phyloP scores from a whole-genome alignment of 2,113 vertebrate species.

The Saccopteryx leptura region DNA sequence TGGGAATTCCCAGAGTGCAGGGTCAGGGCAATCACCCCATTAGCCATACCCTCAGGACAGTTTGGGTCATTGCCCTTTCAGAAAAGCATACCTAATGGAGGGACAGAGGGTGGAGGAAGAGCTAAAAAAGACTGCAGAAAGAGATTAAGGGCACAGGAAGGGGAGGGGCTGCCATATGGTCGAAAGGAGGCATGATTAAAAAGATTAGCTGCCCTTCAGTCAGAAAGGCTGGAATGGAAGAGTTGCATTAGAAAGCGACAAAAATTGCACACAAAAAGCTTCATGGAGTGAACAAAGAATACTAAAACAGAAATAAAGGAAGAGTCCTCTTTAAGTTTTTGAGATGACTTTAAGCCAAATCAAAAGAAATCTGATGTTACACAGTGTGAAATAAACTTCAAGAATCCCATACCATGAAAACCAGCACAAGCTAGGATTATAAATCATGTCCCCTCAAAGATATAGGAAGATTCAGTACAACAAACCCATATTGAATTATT shows the following conservation, averaged over 20 bases:
- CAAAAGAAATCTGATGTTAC: conserved; percentile 62
- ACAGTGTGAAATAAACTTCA: conserved; percentile 1
- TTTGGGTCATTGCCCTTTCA: conserved; percentile 56
- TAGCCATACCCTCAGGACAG: conserved; percentile 30
- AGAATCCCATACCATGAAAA: conserved; percentile 20
- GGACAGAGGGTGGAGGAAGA: not conserved
- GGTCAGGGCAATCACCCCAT: conserved; percentile 43
- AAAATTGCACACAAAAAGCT: conserved; percentile 55
- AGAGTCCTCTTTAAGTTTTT: conserved; percentile 38
- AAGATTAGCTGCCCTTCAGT: conserved; percentile 70
- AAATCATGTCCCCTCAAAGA: not conserved
- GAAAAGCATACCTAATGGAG: conserved; percentile 23
- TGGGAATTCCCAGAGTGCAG: conserved; percentile 27
- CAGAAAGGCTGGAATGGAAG: conserved; percentile 12
- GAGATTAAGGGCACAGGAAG: conserved; percentile 57
- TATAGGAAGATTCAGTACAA: conserved; percentile 10
- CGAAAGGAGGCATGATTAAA: conserved; percentile 65
- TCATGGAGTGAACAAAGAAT: conserved; percentile 34
- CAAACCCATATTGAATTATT: conserved; percentile 31
- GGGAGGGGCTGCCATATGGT: conserved; percentile 58
- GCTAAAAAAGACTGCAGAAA: conserved; percentile 44
- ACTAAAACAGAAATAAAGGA: not conserved
- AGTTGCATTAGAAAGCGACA: conserved; percentile 50
- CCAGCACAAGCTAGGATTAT: not conserved
- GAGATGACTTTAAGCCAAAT: conserved; percentile 22